A percentile compares a stretch with the other conserved stretches of the same genome.
These are phyloP conservation scores for Nothoprocta pentlandii DNA, from an alignment of 2,113 vertebrate species.

Conservation along the genomic window DNA sequence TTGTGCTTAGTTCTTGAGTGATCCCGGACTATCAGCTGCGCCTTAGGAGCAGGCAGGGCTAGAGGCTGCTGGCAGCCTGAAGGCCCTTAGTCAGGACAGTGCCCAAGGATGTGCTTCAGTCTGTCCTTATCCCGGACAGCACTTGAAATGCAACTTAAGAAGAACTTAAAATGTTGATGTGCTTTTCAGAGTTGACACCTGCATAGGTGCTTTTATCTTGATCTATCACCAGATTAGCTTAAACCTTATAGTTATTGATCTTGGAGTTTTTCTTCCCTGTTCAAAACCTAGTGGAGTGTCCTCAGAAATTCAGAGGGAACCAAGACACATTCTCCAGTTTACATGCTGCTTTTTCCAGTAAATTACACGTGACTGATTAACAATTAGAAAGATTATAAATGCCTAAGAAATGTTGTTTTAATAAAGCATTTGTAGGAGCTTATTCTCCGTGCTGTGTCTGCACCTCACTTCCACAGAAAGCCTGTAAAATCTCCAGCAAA, in stretches of 20 bases:
- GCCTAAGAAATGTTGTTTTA: background rate
- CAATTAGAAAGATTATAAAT: background rate
- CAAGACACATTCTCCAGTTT: background rate
- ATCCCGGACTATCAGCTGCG: background rate
- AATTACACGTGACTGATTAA: background rate
- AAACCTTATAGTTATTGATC: background rate
- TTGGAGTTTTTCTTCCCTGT: background rate
- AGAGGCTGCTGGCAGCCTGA: background rate
- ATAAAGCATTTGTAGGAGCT: background rate
- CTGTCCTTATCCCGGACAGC: background rate
- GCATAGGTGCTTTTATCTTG: background rate
- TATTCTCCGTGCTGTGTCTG: background rate
- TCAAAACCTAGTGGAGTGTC: background rate
- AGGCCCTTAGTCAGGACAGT: background rate
- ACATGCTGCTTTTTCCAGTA: background rate
- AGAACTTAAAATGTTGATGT: background rate
- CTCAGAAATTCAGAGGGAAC: background rate
- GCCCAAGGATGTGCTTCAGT: background rate
- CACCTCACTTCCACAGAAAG: background rate
- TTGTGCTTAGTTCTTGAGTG: background rate
- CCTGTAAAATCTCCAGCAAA: background rate
- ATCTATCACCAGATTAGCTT: background rate
- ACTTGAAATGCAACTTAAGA: background rate
- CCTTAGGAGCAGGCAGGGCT: background rate
- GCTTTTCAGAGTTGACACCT: background rate